These are phyloP conservation scores for Panthera leo DNA, from an alignment of 2,113 vertebrate species.

Conservation along the genomic window DNA sequence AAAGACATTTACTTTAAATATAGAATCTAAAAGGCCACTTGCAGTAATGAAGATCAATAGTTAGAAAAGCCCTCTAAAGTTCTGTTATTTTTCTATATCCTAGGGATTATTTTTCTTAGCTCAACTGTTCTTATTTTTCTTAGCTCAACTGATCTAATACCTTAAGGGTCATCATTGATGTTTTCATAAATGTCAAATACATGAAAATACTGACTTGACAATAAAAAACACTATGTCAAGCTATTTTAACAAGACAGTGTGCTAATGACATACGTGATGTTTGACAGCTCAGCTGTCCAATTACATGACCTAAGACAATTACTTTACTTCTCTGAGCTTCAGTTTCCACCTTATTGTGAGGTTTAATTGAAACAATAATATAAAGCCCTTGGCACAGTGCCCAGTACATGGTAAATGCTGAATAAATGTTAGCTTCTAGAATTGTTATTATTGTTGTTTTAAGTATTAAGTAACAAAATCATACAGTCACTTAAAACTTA, in stretches of 20 bases:
- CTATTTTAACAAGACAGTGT: slow-evolving; percentile 26
- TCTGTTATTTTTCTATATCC: slow-evolving; percentile 25
- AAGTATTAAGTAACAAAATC: slow-evolving; percentile 55
- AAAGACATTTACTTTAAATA: slow-evolving; percentile 45
- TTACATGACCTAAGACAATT: neutral
- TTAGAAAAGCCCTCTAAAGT: slow-evolving; percentile 3
- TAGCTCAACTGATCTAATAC: neutral
- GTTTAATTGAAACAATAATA: slow-evolving; percentile 49
- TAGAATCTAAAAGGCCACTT: slow-evolving; percentile 8
- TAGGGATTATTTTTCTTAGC: neutral
- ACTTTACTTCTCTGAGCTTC: slow-evolving; percentile 48
- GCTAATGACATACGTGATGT: neutral
- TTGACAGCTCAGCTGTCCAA: slow-evolving; percentile 13
- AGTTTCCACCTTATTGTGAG: slow-evolving; percentile 24
- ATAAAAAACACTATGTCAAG: neutral
- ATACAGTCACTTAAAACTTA: slow-evolving; percentile 35
- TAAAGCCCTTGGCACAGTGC: slow-evolving; percentile 39
- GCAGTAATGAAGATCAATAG: slow-evolving; percentile 25
- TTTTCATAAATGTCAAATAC: slow-evolving; percentile 36
- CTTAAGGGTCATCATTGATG: neutral
- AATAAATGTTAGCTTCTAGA: slow-evolving; percentile 47
- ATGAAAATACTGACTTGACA: slow-evolving; percentile 49
- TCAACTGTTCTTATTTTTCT: neutral
- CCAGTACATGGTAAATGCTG: neutral
- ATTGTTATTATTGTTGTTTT: slow-evolving; percentile 30